Conservation (phyloP, 2,797 vertebrate genomes). For the Furcifer pardalis region DNA sequence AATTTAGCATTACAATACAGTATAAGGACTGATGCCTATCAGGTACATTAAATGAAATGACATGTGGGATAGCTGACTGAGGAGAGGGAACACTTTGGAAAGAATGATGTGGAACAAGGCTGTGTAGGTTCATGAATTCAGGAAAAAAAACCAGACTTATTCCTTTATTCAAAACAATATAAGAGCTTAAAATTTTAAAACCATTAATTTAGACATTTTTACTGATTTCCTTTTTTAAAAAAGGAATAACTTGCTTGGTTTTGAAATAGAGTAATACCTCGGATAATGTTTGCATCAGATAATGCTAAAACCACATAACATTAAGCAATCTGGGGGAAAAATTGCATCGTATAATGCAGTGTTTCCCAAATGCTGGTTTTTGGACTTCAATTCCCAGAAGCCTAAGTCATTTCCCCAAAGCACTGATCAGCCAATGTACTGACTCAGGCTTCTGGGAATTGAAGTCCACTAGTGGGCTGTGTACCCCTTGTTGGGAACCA, state of each 20-base stretch:
- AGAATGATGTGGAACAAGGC: neutral
- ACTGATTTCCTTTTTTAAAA: neutral
- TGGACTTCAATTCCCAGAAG: too few species aligned
- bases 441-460: too few species aligned
- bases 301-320: too few species aligned
- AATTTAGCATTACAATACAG: neutral
- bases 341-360: too few species aligned
- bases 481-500: too few species aligned
- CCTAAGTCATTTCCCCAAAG: too few species aligned
- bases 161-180: neutral
- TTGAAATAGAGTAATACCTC: too few species aligned
- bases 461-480: too few species aligned
- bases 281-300: too few species aligned
- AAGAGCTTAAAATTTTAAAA: neutral
- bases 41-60: constrained; percentile 10
- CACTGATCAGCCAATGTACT: too few species aligned
- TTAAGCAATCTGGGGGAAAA: too few species aligned
- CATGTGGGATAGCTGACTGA: constrained; percentile 4
- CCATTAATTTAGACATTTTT: neutral
- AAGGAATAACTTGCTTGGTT: neutral
- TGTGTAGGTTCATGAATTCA: constrained; percentile 5
- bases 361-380: too few species aligned
- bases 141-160: neutral
- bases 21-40: neutral
- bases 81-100: neutral